phyloP scores from a whole-genome alignment of 2,888 invertebrate species.

The Andrena praecox region DNA sequence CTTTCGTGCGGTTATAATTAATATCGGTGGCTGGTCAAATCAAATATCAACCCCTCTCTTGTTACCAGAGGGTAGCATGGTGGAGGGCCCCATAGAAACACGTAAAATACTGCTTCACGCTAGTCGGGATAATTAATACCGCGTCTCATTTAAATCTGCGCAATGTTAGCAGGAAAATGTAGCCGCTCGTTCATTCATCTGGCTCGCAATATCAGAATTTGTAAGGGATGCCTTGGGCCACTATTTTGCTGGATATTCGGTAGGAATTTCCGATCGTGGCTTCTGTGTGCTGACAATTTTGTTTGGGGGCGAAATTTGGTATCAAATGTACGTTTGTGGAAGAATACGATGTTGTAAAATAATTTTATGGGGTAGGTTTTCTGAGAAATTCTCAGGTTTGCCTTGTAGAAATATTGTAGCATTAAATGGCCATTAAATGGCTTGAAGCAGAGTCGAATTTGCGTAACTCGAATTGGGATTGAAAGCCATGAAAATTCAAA shows the following conservation, averaged over 20 bases:
- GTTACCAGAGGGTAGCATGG: background rate
- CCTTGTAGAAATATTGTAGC: too few relatives aligned
- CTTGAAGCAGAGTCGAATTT: too few relatives aligned
- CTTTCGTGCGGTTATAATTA: conserved; percentile 73
- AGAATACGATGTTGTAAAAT: background rate
- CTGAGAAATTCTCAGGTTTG: too few relatives aligned
- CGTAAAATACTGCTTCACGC: conserved; percentile 64
- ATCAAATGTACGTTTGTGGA: background rate
- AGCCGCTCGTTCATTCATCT: conserved; percentile 4
- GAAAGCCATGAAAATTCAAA: too few relatives aligned
- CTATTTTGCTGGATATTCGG: background rate
- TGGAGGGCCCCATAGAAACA: conserved; percentile 3
- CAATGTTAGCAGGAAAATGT: conserved; percentile 60
- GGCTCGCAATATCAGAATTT: background rate
- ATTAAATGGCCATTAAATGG: too few relatives aligned
- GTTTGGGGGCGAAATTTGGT: background rate
- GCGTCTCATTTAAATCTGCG: conserved; percentile 70
- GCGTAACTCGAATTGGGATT: too few relatives aligned
- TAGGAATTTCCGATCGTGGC: background rate
- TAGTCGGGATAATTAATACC: conserved; percentile 75
- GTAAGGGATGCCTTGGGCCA: background rate
- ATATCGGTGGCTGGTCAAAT: conserved; percentile 72
- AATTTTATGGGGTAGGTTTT: too few relatives aligned
- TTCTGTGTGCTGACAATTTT: background rate
- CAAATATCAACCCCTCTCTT: conserved; percentile 50